A percentile compares a stretch with the other conserved stretches of the same genome.
Conservation (phyloP, 1,140 invertebrate genomes). For the Leptopilina clavipes region DNA sequence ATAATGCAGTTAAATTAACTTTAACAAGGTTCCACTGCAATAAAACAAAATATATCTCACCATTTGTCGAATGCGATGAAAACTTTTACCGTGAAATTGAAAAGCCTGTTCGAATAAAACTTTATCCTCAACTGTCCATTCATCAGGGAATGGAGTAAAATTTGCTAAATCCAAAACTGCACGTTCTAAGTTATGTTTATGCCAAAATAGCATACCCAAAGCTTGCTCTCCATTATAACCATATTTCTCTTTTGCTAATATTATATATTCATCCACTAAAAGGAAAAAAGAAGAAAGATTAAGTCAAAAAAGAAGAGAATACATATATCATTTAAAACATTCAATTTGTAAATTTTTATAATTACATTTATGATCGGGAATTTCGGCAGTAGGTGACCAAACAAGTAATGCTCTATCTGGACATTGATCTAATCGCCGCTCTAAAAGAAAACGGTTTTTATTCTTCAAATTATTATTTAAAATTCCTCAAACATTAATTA, state of each 20-base stretch:
- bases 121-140: constrained; percentile 99
- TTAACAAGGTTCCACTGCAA: not conserved
- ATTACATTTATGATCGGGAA: constrained; percentile 91
- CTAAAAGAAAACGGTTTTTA: constrained; percentile 56
- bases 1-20: no score
- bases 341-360: constrained; percentile 51
- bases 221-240: constrained; percentile 98
- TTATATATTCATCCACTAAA: constrained; percentile 95
- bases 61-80: constrained; percentile 98
- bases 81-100: constrained; percentile 98
- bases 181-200: constrained; percentile 95
- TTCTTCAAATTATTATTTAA: not conserved
- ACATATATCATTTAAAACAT: constrained; percentile 40
- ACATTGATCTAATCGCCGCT: constrained; percentile 68
- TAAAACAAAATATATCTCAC: constrained; percentile 75
- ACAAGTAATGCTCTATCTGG: constrained; percentile 92
- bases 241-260: constrained; percentile 97
- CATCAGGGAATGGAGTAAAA: constrained; percentile 97
- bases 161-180: constrained; percentile 95
- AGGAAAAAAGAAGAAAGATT: constrained; percentile 56
- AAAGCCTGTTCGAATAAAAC: constrained; percentile 98
- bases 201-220: constrained; percentile 98
- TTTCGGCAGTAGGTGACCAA: constrained; percentile 93
- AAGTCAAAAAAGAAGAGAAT: no score
- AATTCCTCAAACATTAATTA: not conserved